phyloP scores from a whole-genome alignment of 1,140 invertebrate genomes.

The Rhagoletis zephyria region DNA sequence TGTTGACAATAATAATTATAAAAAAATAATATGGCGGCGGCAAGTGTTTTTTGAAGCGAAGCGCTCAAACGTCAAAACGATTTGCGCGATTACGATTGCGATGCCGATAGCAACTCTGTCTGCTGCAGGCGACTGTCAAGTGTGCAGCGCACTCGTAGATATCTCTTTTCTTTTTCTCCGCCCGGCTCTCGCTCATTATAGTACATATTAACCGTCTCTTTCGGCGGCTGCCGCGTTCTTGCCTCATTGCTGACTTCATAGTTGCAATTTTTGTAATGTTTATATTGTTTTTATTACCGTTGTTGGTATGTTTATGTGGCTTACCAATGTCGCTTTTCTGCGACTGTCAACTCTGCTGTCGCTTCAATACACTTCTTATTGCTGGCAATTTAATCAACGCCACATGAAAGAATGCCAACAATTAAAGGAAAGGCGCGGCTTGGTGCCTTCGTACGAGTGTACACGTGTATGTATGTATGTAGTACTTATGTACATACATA shows the following conservation, averaged over 20 bases:
- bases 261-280: constrained; percentile 49
- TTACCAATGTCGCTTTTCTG: background rate
- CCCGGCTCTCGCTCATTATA: background rate
- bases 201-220: background rate
- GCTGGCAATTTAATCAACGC: constrained; percentile 56
- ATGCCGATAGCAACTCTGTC: background rate
- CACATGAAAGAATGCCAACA: constrained; percentile 57
- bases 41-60: constrained; percentile 55
- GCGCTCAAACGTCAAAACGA: constrained; percentile 56
- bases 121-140: background rate
- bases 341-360: constrained; percentile 26
- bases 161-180: background rate
- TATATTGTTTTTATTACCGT: constrained; percentile 35
- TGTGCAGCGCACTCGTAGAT: background rate
- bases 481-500: background rate
- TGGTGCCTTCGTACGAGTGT: background rate
- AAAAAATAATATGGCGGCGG: constrained; percentile 56
- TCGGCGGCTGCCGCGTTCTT: background rate
- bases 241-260: constrained; percentile 23
- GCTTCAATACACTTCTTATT: constrained; percentile 11
- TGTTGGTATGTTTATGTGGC: background rate
- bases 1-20: constrained; percentile 54
- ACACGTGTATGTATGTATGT: background rate
- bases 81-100: constrained; percentile 36
- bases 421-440: constrained; percentile 42